Evolutionary conservation across 2,888 invertebrate species (phyloP).

Genomic region (Conus canariensis): DNA sequence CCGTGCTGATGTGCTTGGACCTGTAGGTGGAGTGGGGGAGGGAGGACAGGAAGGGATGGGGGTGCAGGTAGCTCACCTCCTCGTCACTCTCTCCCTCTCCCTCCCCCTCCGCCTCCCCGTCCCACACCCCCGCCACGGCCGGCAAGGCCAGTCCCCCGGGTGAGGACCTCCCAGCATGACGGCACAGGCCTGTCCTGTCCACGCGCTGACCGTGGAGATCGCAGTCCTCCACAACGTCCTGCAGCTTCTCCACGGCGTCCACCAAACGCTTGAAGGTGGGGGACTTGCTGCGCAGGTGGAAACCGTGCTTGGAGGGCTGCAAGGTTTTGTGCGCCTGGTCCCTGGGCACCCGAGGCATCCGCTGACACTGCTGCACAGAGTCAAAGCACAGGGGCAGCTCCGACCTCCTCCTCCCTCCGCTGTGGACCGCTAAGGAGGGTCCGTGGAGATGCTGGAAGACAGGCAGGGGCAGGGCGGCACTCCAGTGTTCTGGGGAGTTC

Average conservation of each 20-base stretch:
- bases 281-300: constrained; percentile 65
- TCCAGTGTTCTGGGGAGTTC: neutral
- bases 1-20: neutral
- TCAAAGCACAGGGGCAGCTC: neutral
- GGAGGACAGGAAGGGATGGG: constrained; percentile 3
- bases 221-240: constrained; percentile 36
- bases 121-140: neutral
- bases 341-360: neutral
- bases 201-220: neutral
- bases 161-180: neutral
- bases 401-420: neutral
- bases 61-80: neutral
- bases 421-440: neutral
- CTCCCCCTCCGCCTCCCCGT: neutral
- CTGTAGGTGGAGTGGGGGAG: neutral
- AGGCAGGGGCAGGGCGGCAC: neutral
- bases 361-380: neutral
- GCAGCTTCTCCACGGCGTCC: constrained; percentile 61
- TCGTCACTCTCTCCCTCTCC: neutral
- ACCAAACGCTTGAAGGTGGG: constrained; percentile 67
- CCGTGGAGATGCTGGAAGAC: neutral
- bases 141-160: neutral
- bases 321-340: constrained; percentile 39
- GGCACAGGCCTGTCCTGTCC: neutral
- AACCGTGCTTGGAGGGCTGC: constrained; percentile 67